Conservation (phyloP, 2,888 invertebrate species). For the Agelastica alni region DNA sequence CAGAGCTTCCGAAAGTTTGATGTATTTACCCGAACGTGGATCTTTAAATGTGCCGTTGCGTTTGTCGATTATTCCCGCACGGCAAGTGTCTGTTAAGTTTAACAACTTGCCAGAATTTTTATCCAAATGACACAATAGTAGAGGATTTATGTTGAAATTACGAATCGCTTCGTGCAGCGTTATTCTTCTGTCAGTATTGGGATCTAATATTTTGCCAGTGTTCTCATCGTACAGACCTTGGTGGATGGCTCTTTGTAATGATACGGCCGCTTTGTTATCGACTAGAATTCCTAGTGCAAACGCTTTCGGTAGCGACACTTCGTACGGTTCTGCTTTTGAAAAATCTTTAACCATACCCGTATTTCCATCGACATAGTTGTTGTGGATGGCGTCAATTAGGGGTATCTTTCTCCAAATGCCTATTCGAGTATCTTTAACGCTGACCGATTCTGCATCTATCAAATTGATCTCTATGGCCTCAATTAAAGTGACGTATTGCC, state of each 20-base stretch:
- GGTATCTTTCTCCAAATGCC: slow-evolving; percentile 79
- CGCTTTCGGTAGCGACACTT: slow-evolving; percentile 75
- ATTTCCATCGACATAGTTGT: slow-evolving; percentile 73
- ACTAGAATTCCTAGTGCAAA: slow-evolving; percentile 79
- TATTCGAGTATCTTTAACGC: slow-evolving; percentile 76
- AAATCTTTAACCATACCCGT: slow-evolving; percentile 74
- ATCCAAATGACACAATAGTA: slow-evolving; percentile 80
- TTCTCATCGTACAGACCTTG: slow-evolving; percentile 83
- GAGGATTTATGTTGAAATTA: slow-evolving; percentile 78
- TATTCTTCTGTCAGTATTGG: slow-evolving; percentile 75
- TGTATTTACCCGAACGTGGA: slow-evolving; percentile 67
- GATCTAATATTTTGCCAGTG: slow-evolving; percentile 82
- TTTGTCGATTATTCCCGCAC: slow-evolving; percentile 79
- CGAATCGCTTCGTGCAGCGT: slow-evolving; percentile 84
- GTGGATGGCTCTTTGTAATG: slow-evolving; percentile 82
- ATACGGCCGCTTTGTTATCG: slow-evolving; percentile 80
- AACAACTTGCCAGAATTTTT: slow-evolving; percentile 72
- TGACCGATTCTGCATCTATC: slow-evolving; percentile 82
- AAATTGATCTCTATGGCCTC: slow-evolving; percentile 82
- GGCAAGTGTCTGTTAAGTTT: slow-evolving; percentile 78
- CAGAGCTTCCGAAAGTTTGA: slow-evolving; percentile 75
- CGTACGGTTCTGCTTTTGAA: slow-evolving; percentile 64
- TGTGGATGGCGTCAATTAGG: slow-evolving; percentile 76
- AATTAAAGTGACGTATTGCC: slow-evolving; percentile 75
- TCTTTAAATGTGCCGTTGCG: slow-evolving; percentile 78